Evolutionary conservation across 2,888 invertebrate species (phyloP), one percentile per base, ranked within the genome.

Genomic region (Megastigmus dorsalis): DNA sequence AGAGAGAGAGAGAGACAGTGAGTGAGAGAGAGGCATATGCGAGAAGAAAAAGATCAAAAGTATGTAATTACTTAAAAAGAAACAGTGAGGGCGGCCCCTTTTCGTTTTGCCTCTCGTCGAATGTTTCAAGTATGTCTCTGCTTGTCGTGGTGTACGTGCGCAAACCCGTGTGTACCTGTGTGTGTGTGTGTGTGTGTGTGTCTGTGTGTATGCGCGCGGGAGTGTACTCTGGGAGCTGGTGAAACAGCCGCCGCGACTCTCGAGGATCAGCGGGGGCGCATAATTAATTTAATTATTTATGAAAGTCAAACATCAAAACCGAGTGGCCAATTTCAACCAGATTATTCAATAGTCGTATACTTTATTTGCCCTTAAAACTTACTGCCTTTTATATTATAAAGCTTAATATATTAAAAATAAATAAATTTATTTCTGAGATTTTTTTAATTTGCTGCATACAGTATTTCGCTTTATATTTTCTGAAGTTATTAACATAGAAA

Each of bases 51-150:
- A 69, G 66, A 67, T 74, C 63, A 74, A 74, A 77, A 71, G 76
- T 74, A 52, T 60, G 43, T 77, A 77, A 77, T 75, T 75, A 77
- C 67, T 77, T 43, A 59, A 63, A 76, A 74, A 74, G 62, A 66
- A 66, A 59, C 28, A 50, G 30, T 4, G n/a, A n/a, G 30, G 38
- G 26, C n/a, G 7, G 9, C 18, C 30, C 15, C n/a, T 28, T 41
- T 4, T 36, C 18, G 36, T 43, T 30, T 45, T 50, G 20, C 9
- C 63, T 63, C 15, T 50, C 4, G 20, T n/a, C n/a, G n/a, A n/a
- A n/a, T 38, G 9, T 6, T 20, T 23, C 20, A n/a, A n/a, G 7
- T 13, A 4, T 41, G 2, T 10, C 41, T n/a, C 45, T 38, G n/a
- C 6, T 33, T 30, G 20, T 50, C 20, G 59, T 10, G 28, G 36